phyloP scores from a whole-genome alignment of 2,888 invertebrate species.

The Metopia argyrocephala region DNA sequence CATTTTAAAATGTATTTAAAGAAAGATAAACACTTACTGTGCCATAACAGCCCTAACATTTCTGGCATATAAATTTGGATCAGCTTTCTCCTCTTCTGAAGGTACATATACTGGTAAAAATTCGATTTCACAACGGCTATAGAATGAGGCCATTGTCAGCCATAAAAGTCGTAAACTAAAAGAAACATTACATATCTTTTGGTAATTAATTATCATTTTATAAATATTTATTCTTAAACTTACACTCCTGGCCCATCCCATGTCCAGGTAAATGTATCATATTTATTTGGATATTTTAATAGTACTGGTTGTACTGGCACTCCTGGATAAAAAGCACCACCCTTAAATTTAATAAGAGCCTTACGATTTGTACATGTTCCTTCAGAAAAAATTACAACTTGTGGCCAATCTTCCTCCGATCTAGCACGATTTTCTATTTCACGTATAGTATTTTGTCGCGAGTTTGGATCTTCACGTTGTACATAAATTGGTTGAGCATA shows the following conservation, averaged over 20 bases:
- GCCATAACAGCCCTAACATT: constrained; percentile 96
- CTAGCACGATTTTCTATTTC: constrained; percentile 92
- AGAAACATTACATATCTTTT: background rate
- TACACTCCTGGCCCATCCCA: constrained; percentile 97
- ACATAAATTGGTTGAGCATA: constrained; percentile 98
- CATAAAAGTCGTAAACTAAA: constrained; percentile 89
- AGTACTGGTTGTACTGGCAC: constrained; percentile 97
- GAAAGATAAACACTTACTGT: constrained; percentile 82
- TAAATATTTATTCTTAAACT: constrained; percentile 78
- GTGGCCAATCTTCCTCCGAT: constrained; percentile 91
- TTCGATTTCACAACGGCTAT: constrained; percentile 93
- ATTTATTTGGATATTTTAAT: constrained; percentile 92
- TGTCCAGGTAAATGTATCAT: constrained; percentile 94
- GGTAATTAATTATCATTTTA: too few relatives aligned
- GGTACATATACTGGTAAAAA: constrained; percentile 95
- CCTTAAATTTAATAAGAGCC: constrained; percentile 92
- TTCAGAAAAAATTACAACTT: constrained; percentile 96
- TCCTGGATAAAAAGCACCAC: constrained; percentile 96
- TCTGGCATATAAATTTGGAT: constrained; percentile 92
- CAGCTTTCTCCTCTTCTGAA: constrained; percentile 89
- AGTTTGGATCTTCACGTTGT: constrained; percentile 94
- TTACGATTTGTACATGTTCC: constrained; percentile 97
- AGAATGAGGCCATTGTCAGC: constrained; percentile 92
- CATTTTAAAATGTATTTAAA: constrained; percentile 2
- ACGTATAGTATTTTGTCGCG: constrained; percentile 92